Conservation (phyloP, 2,797 vertebrate species). For the Oryzias sinensis region DNA sequence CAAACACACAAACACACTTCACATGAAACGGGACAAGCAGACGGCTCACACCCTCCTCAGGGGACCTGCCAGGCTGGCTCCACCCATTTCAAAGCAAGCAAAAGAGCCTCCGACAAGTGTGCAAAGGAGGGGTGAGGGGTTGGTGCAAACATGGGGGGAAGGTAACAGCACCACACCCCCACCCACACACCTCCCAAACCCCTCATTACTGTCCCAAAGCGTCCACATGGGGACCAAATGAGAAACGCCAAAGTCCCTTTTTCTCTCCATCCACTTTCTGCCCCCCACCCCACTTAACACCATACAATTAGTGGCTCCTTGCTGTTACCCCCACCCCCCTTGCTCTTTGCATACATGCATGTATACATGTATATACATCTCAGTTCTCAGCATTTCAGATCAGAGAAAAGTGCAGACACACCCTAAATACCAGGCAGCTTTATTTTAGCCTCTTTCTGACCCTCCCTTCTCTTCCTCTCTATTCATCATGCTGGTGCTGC, state of each 20-base stretch:
- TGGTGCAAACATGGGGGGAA: conserved; percentile 9
- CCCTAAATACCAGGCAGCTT: conserved; percentile 35
- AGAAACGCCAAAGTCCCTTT: conserved; percentile 35
- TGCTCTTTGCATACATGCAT: conserved; percentile 44
- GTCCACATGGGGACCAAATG: conserved; percentile 59
- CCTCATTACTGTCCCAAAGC: conserved; percentile 73
- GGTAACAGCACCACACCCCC: conserved; percentile 58
- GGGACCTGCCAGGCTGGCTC: conserved; percentile 65
- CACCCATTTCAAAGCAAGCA: conserved; percentile 60
- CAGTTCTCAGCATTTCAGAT: conserved; percentile 28
- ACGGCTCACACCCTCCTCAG: conserved; percentile 65
- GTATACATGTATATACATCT: conserved; percentile 28
- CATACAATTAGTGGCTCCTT: conserved; percentile 74
- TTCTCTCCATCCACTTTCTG: conserved; percentile 35
- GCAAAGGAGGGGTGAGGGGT: conserved; percentile 37
- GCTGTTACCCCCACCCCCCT: conserved; percentile 33
- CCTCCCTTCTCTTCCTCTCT: conserved; percentile 22
- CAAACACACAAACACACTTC: conserved; percentile 24
- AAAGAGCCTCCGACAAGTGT: conserved; percentile 58
- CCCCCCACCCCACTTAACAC: conserved; percentile 56
- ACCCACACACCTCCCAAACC: conserved; percentile 71
- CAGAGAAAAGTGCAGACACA: conserved; percentile 32
- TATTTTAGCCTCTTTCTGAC: conserved; percentile 18
- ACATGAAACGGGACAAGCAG: conserved; percentile 40
- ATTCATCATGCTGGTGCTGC: conserved; percentile 22